phyloP scores from a whole-genome alignment of 2,888 invertebrate species.

The Bombylius discolor region DNA sequence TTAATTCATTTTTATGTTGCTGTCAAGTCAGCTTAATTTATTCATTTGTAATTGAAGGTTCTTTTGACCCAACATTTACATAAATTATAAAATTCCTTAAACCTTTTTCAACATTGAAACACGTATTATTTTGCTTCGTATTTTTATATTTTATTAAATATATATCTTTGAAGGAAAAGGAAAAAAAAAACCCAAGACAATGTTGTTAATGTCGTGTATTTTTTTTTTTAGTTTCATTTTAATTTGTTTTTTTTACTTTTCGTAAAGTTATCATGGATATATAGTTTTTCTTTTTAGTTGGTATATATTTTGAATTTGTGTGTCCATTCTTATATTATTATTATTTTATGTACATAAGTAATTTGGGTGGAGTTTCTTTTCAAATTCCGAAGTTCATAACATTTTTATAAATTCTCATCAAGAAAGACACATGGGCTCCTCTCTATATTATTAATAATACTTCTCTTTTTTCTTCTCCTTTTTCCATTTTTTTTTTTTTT shows the following conservation, averaged over 20 bases:
- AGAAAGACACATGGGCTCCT: neutral
- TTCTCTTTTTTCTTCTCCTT: neutral
- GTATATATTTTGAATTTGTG: too few relatives aligned
- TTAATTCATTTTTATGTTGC: constrained; percentile 2
- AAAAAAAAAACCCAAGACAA: too few relatives aligned
- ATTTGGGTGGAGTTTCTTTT: constrained; percentile 5
- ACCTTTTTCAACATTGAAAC: neutral
- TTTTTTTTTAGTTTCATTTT: too few relatives aligned
- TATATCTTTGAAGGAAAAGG: too few relatives aligned
- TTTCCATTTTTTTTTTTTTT: neutral
- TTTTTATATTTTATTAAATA: too few relatives aligned
- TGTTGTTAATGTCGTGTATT: too few relatives aligned
- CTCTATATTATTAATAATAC: neutral
- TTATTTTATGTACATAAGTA: neutral
- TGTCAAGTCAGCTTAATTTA: constrained; percentile 6
- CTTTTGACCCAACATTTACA: constrained; percentile 6
- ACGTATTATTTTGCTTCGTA: too few relatives aligned
- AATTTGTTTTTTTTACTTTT: too few relatives aligned
- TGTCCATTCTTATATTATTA: neutral
- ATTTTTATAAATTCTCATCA: neutral
- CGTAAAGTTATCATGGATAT: too few relatives aligned
- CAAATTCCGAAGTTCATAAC: neutral
- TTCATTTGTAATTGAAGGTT: constrained; percentile 9
- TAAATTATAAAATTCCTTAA: constrained; percentile 6
- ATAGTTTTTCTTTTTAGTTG: too few relatives aligned